Conservation (phyloP, 2,113 vertebrate genomes). For the Pedionomus torquatus region DNA sequence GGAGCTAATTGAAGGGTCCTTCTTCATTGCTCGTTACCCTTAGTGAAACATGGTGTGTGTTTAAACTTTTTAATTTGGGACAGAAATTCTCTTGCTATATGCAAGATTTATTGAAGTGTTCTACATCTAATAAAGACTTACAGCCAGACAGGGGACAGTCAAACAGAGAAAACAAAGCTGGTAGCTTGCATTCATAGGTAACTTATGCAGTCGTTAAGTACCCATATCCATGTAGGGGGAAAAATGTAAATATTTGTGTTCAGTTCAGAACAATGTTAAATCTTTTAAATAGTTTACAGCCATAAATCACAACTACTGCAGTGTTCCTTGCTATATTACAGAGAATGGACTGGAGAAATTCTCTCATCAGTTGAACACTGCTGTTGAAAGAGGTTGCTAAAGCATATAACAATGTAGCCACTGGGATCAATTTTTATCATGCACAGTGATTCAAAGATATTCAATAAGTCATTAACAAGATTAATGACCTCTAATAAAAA, state of each 20-base stretch:
- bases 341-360: background rate
- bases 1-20: background rate
- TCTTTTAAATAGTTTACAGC: background rate
- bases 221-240: too few species aligned
- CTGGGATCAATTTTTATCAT: slow-evolving; percentile 52
- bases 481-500: slow-evolving; percentile 64
- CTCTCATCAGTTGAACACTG: background rate
- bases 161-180: background rate
- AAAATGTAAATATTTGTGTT: background rate
- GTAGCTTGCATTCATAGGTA: background rate
- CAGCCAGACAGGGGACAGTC: background rate
- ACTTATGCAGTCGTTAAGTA: background rate
- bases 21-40: background rate
- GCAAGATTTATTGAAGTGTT: background rate
- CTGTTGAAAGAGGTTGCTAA: slow-evolving; percentile 10
- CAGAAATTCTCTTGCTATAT: background rate
- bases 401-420: background rate
- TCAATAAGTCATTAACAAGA: slow-evolving; percentile 69
- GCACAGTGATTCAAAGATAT: background rate
- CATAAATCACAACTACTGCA: background rate
- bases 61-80: background rate
- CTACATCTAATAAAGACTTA: background rate
- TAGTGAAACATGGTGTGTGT: fast-evolving
- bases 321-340: background rate
- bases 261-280: background rate